Conservation (phyloP, 2,888 invertebrate species). For the Xanthorhoe designata region DNA sequence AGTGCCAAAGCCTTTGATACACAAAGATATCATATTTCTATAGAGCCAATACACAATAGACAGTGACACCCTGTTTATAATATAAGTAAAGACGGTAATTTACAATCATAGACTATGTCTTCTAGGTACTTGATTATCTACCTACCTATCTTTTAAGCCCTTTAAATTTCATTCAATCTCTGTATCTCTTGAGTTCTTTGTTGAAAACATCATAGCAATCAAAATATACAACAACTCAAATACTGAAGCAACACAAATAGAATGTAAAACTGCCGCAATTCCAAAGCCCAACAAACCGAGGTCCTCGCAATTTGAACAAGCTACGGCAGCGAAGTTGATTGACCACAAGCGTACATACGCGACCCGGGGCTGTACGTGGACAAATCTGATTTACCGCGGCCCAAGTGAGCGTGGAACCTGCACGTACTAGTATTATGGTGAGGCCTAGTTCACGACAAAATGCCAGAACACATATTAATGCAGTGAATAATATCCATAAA, state of each 20-base stretch:
- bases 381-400: slow-evolving; percentile 3
- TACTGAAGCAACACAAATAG: slow-evolving; percentile 1
- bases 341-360: slow-evolving; percentile 9
- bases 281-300: slow-evolving; percentile 2
- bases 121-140: neutral
- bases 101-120: neutral
- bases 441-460: neutral
- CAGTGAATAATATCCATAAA: too few species aligned
- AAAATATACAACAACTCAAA: neutral
- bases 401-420: neutral
- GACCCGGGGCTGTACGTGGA: neutral
- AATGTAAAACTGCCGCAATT: neutral
- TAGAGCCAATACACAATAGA: slow-evolving; percentile 7
- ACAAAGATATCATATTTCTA: slow-evolving; percentile 6
- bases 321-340: slow-evolving; percentile 9
- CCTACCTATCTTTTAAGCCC: too few species aligned
- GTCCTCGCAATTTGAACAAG: slow-evolving; percentile 15
- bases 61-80: neutral
- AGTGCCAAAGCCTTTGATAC: slow-evolving; percentile 3
- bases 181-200: neutral
- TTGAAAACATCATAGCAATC: neutral
- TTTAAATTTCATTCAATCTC: too few species aligned
- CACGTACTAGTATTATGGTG: neutral
- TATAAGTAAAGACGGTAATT: neutral
- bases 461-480: neutral